Percentiles rank a stretch among this genome's conserved stretches.
Evolutionary conservation across 2,113 vertebrate genomes (phyloP).

Genomic region (Zonotrichia leucophrys): DNA sequence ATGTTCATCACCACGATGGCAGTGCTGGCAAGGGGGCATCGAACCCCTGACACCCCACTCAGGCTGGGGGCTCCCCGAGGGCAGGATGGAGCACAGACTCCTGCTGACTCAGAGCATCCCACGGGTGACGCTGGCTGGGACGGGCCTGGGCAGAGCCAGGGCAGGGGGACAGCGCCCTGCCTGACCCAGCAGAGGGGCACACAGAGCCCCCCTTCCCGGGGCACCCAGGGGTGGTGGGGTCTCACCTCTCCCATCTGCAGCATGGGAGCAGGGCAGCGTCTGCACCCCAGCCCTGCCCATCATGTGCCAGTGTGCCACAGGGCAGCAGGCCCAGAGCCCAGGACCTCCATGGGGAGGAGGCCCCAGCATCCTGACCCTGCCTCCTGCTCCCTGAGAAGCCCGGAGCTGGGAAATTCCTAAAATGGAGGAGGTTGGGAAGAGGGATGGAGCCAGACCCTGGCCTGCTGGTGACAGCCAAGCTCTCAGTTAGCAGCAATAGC

Average conservation of each 20-base stretch:
- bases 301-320: fast-evolving
- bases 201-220: fast-evolving
- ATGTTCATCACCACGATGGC: neutral
- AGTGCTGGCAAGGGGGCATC: fast-evolving
- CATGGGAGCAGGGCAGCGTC: neutral
- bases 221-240: fast-evolving
- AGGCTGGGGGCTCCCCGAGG: neutral
- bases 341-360: neutral
- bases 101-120: constrained; percentile 28
- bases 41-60: neutral
- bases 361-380: neutral
- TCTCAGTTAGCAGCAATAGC: fast-evolving
- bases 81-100: neutral
- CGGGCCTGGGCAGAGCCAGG: neutral
- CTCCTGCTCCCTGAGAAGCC: neutral
- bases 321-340: neutral
- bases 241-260: fast-evolving
- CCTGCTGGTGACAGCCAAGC: neutral
- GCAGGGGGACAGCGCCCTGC: neutral
- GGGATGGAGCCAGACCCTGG: neutral
- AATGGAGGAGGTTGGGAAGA: neutral
- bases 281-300: neutral
- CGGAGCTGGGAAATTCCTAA: neutral
- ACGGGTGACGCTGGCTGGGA: neutral
- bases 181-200: neutral